Base-by-base conservation (phyloP, 2,888 invertebrate species). In the Tenthredo notha region DNA sequence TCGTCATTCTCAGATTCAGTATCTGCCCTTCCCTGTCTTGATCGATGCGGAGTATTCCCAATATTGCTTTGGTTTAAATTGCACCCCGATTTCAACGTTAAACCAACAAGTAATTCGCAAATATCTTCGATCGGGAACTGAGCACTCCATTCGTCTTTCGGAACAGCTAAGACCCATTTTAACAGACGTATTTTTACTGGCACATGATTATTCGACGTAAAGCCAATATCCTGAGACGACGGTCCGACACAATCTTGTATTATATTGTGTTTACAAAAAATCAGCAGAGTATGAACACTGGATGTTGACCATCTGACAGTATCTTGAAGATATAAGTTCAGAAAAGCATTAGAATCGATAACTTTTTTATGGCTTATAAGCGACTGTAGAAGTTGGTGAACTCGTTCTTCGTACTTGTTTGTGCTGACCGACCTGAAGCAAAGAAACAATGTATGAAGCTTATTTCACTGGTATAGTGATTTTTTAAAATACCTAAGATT, bases 381-480 rank as follows among this genome's bases (percentile, higher is more conserved):
- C 10, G 91, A 90, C 86, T 94, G 93, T 1, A 94, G 88, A 10
- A 95, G 90, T 40, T 88, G 89, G 88, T 95, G 95, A 0, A 93
- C 93, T 70, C 89, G 88, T 84, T 92, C 89, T 86, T 94, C 94
- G 84, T 93, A 93, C 85, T 94, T 94, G 88, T 94, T 94, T 87
- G 94, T 90, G 43, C 94, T 94, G 67, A 94, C 90, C 58, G 94
- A 94, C 87, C 94, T 94, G 87, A 86, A 93, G 93, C 80, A 18
- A 29, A 74, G 15, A 67, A n/a, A 29, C 9, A 72, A 72, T n/a
- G 18, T 33, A 75, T 78, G 5, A 84, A 21, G 29, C 43, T 47
- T 9, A 84, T 58, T 61, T 43, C 40, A 43, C 40, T 10, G 2
- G 10, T 10, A 10, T 9, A 18, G 0, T 75, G 33, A 33, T 50